These are phyloP conservation scores for Tinea trinotella DNA, from an alignment of 2,888 invertebrate species.

Conservation along the genomic window DNA sequence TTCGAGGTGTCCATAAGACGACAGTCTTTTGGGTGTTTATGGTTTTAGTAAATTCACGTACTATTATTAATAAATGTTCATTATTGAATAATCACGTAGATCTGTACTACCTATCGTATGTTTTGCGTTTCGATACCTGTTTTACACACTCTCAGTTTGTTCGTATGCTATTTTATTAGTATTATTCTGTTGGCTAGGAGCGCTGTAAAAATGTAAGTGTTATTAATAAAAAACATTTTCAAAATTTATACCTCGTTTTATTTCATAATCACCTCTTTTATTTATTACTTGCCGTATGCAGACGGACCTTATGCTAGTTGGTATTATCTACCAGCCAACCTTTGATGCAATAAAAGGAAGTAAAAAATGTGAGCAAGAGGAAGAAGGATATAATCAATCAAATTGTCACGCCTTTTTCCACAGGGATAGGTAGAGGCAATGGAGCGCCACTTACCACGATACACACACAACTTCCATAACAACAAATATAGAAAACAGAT, in stretches of 20 bases:
- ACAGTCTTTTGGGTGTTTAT: constrained; percentile 42
- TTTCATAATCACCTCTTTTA: constrained; percentile 55
- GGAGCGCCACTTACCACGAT: too few species aligned
- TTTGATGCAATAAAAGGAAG: too few species aligned
- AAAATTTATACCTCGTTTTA: too few species aligned
- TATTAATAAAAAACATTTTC: constrained; percentile 73
- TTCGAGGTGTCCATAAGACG: constrained; percentile 45
- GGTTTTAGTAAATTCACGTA: background rate
- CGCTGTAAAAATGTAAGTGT: constrained; percentile 74
- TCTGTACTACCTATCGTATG: constrained; percentile 7
- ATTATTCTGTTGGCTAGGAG: constrained; percentile 73
- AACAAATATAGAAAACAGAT: too few species aligned
- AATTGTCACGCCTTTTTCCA: too few species aligned
- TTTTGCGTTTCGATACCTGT: constrained; percentile 39
- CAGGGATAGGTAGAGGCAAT: too few species aligned
- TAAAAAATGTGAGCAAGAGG: too few species aligned
- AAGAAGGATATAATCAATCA: too few species aligned
- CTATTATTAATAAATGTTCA: background rate
- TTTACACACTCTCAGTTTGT: constrained; percentile 69
- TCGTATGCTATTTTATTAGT: constrained; percentile 33
- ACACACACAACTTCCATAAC: too few species aligned
- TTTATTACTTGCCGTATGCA: constrained; percentile 27
- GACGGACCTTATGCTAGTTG: too few species aligned
- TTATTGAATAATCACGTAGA: constrained; percentile 6
- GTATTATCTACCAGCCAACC: too few species aligned